A percentile compares a stretch with the other conserved stretches of the same genome.
Evolutionary conservation across 2,888 invertebrate species (phyloP).

Genomic region (Meganola albula): DNA sequence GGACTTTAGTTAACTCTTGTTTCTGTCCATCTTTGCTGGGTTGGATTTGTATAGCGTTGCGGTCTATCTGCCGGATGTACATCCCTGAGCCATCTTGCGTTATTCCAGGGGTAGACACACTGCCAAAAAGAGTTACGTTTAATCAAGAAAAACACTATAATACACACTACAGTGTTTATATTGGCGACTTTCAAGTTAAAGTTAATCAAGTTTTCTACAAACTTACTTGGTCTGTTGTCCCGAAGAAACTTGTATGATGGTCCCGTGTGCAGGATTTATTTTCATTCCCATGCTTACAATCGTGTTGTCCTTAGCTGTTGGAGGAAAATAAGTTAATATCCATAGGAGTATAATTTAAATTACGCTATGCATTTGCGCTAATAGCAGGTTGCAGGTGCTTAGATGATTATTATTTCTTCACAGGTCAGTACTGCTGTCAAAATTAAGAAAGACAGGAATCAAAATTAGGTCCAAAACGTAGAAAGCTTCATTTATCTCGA

Average conservation of each 20-base stretch:
- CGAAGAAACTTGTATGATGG: constrained; percentile 69
- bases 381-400: too few relatives aligned
- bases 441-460: too few relatives aligned
- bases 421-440: too few relatives aligned
- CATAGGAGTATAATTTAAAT: background rate
- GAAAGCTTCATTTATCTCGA: too few relatives aligned
- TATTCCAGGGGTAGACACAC: constrained; percentile 55
- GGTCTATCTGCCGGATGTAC: constrained; percentile 68
- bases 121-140: constrained; percentile 28
- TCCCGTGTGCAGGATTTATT: constrained; percentile 68
- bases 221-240: constrained; percentile 70
- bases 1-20: constrained; percentile 58
- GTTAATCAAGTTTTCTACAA: background rate
- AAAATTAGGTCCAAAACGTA: too few relatives aligned
- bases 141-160: too few relatives aligned
- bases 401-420: too few relatives aligned
- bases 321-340: constrained; percentile 8
- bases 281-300: constrained; percentile 73
- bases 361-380: constrained; percentile 11
- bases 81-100: constrained; percentile 60
- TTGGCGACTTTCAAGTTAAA: background rate
- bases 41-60: constrained; percentile 66
- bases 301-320: constrained; percentile 64
- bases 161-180: background rate
- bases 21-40: constrained; percentile 59